A percentile compares a stretch with the other conserved stretches of the same genome.
Evolutionary conservation across 2,113 vertebrate species (phyloP).

Genomic region (Falco punctatus): DNA sequence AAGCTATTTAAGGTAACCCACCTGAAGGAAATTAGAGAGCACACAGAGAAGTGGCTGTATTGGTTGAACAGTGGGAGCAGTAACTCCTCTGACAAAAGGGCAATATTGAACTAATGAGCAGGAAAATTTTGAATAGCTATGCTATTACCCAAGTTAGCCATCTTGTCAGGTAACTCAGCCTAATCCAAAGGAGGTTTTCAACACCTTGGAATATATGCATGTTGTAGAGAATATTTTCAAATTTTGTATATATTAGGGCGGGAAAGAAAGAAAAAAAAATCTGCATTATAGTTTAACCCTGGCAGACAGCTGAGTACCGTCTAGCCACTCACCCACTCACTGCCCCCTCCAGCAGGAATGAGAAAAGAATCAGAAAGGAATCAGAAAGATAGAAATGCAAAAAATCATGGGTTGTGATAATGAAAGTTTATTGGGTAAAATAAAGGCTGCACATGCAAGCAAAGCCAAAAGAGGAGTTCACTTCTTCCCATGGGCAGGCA

Average conservation of each 20-base stretch:
- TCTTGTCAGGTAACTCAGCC: background rate
- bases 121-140: background rate
- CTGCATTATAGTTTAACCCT: background rate
- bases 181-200: background rate
- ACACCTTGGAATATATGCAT: background rate
- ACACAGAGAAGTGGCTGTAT: background rate
- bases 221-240: background rate
- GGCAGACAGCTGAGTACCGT: background rate
- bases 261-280: background rate
- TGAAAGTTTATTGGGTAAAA: background rate
- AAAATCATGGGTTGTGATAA: background rate
- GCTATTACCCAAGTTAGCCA: background rate
- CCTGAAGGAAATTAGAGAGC: background rate
- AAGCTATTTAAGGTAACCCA: background rate
- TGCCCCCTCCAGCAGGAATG: background rate
- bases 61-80: background rate
- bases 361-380: background rate
- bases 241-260: background rate
- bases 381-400: background rate
- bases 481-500: no score
- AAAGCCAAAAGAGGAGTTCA: background rate
- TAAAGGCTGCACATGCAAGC: fast-evolving
- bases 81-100: background rate
- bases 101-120: background rate
- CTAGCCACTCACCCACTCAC: background rate